Base-by-base conservation (phyloP, 1,140 invertebrate species). In the Hylaeus volcanicus region DNA sequence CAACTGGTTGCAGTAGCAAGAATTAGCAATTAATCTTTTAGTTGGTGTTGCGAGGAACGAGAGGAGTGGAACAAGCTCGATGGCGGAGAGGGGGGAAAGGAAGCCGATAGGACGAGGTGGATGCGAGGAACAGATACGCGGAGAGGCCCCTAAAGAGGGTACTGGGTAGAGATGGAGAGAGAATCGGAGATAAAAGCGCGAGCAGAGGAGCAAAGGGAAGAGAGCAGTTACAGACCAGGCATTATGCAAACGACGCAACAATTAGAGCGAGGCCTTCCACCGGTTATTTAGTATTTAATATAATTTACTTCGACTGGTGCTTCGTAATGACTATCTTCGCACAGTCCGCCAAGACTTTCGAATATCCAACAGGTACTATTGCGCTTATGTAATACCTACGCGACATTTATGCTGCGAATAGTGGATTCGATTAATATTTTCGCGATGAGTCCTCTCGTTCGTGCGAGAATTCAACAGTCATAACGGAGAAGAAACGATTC, bases 241-340 rank as follows among this genome's bases (percentile, higher is more conserved):
- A 92, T 92, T 92, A 92, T 91, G 91, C 91, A 92, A 93, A 93
- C 88, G 88, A 90, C 83, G 83, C 87, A 89, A 91, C 91, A 93
- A 93, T 93, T 92, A 92, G 88, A 92, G 74, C 86, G 85, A 82
- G 86, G 85, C 89, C 85, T 88, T 88, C 81, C 88, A 82, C 86
- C 84, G 83, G 81, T 90, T 90, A 90, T 88, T 90, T 88, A 84
- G 86, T 89, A 81, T 90, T 90, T 91, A 90, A 90, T 90, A 88
- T 91, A 89, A 92, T 91, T 90, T 86, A 88, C 76, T 63, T 69
- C 55, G 39, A 41, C 26, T 56, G 43, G 45, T 26, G 45, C 73
- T n/a, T 45, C 45, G 58, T 79, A 86, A 84, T 84, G 69, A 76
- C 65, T 26, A 72, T 79, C 82, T 86, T 82, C 75, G 55, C 82